Evolutionary conservation across 2,888 invertebrate species (phyloP).

Genomic region (Cistogaster globosa): DNA sequence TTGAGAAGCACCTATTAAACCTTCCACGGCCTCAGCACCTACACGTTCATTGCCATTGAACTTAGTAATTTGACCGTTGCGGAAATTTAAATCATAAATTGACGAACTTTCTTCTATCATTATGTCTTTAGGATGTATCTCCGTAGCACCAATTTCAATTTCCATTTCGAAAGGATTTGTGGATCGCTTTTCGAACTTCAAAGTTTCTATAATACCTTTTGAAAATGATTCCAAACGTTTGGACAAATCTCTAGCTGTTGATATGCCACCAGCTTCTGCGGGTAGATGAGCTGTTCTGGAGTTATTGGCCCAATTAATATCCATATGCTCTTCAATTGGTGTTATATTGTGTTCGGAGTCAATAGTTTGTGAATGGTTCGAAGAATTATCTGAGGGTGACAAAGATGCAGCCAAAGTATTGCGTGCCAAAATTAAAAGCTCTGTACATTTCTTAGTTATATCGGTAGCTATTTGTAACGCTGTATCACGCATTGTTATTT

Average conservation of each 20-base stretch:
- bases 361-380: slow-evolving; percentile 83
- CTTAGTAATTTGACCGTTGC: slow-evolving; percentile 81
- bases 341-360: slow-evolving; percentile 83
- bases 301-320: slow-evolving; percentile 83
- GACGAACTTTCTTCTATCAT: slow-evolving; percentile 80
- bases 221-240: slow-evolving; percentile 83
- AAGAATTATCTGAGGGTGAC: slow-evolving; percentile 85
- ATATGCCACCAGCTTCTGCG: slow-evolving; percentile 80
- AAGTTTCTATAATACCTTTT: slow-evolving; percentile 83
- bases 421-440: slow-evolving; percentile 89
- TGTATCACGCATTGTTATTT: slow-evolving; percentile 81
- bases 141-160: slow-evolving; percentile 83
- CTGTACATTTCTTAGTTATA: slow-evolving; percentile 90
- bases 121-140: slow-evolving; percentile 80
- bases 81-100: slow-evolving; percentile 79
- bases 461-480: slow-evolving; percentile 90
- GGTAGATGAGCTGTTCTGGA: slow-evolving; percentile 80
- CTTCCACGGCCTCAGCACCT: slow-evolving; percentile 79
- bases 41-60: slow-evolving; percentile 82
- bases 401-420: slow-evolving; percentile 85
- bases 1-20: slow-evolving; percentile 74
- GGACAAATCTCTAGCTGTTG: slow-evolving; percentile 82
- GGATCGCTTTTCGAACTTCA: slow-evolving; percentile 82
- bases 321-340: slow-evolving; percentile 83
- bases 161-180: slow-evolving; percentile 83